Base-by-base conservation (phyloP, 2,113 vertebrate species). In the Nestor notabilis region DNA sequence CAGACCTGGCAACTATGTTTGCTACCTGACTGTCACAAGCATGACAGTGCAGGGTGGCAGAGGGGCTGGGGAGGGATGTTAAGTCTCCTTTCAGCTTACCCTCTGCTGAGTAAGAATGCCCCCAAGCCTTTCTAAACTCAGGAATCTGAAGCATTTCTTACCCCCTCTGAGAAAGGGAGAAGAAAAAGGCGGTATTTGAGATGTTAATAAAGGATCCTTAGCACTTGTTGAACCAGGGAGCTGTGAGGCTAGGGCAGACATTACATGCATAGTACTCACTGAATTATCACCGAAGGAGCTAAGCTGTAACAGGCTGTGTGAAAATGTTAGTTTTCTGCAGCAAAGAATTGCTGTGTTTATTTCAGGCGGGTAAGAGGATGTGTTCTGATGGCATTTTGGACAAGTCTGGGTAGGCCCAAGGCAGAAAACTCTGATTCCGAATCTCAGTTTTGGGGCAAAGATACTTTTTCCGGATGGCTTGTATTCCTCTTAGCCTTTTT, bases 131-230 rank as follows among this genome's bases (percentile, higher is more conserved):
- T 95, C 84, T 90, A 41, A 82, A 94, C 88, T 90, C 91, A 77
- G 94, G 97, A 98, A 98, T 98, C 87, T 37, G 6, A 94, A 95
- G 94, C 60, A 96, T 97, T 97, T 97, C 96, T 98, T 81, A 89
- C 55, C 61, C 66, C 37, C 77, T 29, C 90, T 46, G 61, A 95
- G 95, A 90, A 95, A 90, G 74, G 69, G 71, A 93, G 87, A 94
- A 95, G 86, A 75, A 87, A 70, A 90, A 84, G 78, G 92, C 90
- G 63, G 88, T 83, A 83, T 84, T 86, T 92, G 49, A 87, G n/a
- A 58, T 84, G 93, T 71, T 94, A 79, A 92, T 94, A 97, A 97
- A 91, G 64, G 58, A 85, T 74, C 70, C 74, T 77, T 83, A 82
- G 81, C 93, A 93, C 89, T 65, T 97, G 78, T 89, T 96, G 88